phyloP scores from a whole-genome alignment of 2,797 vertebrate species.

The Poecilia wingei region DNA sequence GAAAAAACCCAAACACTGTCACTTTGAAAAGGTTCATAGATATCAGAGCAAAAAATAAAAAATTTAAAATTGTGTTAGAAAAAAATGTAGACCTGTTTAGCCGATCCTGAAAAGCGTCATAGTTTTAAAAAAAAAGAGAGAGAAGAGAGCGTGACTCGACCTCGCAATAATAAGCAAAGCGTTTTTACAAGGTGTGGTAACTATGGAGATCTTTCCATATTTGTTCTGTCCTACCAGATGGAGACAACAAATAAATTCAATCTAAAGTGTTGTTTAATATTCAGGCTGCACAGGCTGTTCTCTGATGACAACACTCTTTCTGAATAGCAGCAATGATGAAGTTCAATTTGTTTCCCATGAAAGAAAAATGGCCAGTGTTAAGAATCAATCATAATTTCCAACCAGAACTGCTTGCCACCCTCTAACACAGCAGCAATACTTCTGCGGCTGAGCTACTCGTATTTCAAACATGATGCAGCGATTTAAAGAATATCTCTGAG shows the following conservation, averaged over 20 bases:
- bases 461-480: not conserved
- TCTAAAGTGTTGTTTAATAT: not conserved
- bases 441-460: not conserved
- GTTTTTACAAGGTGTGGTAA: not conserved
- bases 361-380: not conserved
- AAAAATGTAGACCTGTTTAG: not conserved
- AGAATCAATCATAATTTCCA: not conserved
- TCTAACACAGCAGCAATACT: not conserved
- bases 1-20: not conserved
- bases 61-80: not conserved
- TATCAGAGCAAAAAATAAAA: not conserved
- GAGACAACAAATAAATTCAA: not conserved
- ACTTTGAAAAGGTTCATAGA: not conserved
- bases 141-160: not conserved
- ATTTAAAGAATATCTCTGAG: not conserved
- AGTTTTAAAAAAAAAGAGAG: not conserved
- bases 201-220: not conserved
- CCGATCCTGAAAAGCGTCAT: not conserved
- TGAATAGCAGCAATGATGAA: not conserved
- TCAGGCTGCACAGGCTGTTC: not conserved
- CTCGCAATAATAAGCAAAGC: not conserved
- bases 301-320: not conserved
- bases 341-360: not conserved
- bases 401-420: not conserved
- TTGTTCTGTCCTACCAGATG: not conserved